These are phyloP conservation scores for Phrynocephalus vlangalii DNA, from an alignment of 2,797 vertebrate genomes.

Conservation along the genomic window DNA sequence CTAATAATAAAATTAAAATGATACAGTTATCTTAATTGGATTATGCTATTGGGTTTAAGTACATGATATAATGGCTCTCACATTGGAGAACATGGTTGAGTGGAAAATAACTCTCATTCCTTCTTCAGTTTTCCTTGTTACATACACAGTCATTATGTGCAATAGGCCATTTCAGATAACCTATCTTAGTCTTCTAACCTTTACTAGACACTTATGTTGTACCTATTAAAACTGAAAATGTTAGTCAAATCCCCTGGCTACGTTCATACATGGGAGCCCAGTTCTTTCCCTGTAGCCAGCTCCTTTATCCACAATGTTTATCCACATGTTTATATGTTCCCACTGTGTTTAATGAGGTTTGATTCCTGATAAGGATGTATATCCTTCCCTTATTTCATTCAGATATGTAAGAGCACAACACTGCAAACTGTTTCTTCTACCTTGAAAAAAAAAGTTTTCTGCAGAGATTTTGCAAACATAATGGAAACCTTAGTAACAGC, in stretches of 20 bases:
- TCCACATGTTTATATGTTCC: background rate
- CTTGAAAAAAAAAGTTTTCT: too few relatives aligned
- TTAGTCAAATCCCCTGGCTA: background rate
- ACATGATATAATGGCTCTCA: slow-evolving; percentile 42
- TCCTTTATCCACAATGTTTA: background rate
- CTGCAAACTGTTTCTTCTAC: too few relatives aligned
- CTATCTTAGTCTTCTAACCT: slow-evolving; percentile 52
- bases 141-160: slow-evolving; percentile 35
- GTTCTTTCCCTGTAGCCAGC: background rate
- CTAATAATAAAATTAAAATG: slow-evolving; percentile 46
- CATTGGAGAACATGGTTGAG: slow-evolving; percentile 15
- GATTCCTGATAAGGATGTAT: background rate
- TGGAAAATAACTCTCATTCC: slow-evolving; percentile 55
- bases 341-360: background rate
- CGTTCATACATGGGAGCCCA: background rate
- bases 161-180: slow-evolving; percentile 39
- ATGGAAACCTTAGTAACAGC: too few relatives aligned
- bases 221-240: slow-evolving; percentile 39
- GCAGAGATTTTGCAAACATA: too few relatives aligned
- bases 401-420: background rate
- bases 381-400: background rate
- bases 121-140: slow-evolving; percentile 51
- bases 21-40: slow-evolving; percentile 51
- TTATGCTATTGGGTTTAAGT: slow-evolving; percentile 51
- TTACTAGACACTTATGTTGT: slow-evolving; percentile 25